phyloP scores from a whole-genome alignment of 2,113 vertebrate genomes.

The Phrynocephalus versicolor region DNA sequence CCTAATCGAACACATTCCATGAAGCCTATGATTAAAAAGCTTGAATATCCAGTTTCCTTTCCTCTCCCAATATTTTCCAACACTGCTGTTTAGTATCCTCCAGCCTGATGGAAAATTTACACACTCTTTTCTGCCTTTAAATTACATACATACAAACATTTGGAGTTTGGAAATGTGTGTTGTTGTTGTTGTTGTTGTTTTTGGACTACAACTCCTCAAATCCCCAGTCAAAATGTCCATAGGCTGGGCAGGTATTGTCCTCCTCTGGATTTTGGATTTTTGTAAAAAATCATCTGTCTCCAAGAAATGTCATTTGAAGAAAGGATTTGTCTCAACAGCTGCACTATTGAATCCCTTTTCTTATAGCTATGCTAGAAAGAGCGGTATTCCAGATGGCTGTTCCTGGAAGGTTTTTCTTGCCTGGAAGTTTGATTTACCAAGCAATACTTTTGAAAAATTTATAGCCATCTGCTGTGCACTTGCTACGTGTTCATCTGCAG shows the following conservation, averaged over 20 bases:
- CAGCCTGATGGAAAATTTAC: background rate
- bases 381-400: rapidly evolving
- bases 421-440: background rate
- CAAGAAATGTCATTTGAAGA: background rate
- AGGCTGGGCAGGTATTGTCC: no score
- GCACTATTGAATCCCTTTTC: background rate
- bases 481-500: background rate
- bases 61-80: background rate
- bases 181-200: no score
- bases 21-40: background rate
- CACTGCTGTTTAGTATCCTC: background rate
- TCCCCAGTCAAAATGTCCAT: no score
- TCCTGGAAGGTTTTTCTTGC: rapidly evolving
- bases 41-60: background rate
- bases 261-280: background rate
- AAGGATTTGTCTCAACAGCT: slow-evolving; percentile 1
- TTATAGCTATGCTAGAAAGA: background rate
- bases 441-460: background rate
- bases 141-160: background rate
- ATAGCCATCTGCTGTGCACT: background rate
- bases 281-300: background rate
- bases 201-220: no score
- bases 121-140: background rate
- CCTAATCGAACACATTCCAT: background rate
- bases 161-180: no score